These are phyloP conservation scores for Apostichopus japonicus DNA, from an alignment of 35 echinoderm and acorn worm genomes.

Conservation along the genomic window DNA sequence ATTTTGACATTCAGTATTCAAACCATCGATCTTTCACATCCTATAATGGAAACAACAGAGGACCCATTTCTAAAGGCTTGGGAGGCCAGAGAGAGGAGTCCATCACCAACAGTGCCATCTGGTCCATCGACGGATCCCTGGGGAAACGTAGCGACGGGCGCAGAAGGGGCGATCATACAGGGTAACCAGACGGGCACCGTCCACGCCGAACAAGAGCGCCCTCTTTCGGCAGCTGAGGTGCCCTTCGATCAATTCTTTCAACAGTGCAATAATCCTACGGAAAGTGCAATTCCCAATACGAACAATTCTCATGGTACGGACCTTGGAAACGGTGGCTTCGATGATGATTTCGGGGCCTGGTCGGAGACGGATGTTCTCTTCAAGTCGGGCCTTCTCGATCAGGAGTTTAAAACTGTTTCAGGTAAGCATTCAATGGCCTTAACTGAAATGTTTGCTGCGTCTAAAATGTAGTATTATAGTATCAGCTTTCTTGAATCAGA, in stretches of 20 bases:
- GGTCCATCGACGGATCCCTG: background rate
- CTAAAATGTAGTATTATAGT: too few species aligned
- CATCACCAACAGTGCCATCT: background rate
- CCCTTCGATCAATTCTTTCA: conserved; percentile 26
- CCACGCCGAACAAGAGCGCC: background rate
- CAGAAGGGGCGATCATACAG: background rate
- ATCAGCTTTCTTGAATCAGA: too few species aligned
- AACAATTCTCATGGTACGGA: background rate
- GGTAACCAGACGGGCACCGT: background rate
- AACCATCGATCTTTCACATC: background rate
- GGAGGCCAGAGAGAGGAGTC: conserved; percentile 1
- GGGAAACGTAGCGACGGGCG: background rate
- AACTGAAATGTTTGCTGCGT: too few species aligned
- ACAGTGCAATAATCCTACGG: conserved; percentile 44
- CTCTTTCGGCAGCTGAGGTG: background rate
- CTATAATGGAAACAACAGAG: background rate
- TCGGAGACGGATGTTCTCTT: conserved; percentile 74
- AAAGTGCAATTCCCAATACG: conserved; percentile 18
- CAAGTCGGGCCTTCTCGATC: conserved; percentile 68
- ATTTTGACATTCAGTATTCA: background rate
- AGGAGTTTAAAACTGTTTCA: conserved; percentile 78
- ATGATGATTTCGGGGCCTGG: conserved; percentile 71
- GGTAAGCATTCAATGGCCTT: conserved; percentile 42
- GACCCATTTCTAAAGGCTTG: conserved; percentile 39
- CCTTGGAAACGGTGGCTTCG: conserved; percentile 30